Conservation (phyloP, 1,140 invertebrate genomes). For the Drosophila sturtevanti region DNA sequence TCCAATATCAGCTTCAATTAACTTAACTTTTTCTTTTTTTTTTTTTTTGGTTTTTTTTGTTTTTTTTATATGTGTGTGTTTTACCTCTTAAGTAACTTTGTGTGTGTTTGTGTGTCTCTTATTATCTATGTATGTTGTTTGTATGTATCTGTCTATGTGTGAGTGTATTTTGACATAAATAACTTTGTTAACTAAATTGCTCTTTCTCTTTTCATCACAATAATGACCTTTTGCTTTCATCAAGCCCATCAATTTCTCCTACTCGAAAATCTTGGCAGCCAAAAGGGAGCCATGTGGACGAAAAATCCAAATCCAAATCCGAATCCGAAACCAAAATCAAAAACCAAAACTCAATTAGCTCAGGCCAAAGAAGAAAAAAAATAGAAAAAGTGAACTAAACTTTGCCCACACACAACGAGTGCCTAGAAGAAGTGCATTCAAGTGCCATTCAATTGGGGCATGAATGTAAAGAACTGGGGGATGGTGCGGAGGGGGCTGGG, state of each 20-base stretch:
- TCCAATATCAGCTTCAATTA: neutral
- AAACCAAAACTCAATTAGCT: constrained; percentile 71
- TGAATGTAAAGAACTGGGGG: constrained; percentile 4
- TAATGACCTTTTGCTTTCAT: constrained; percentile 61
- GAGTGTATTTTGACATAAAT: constrained; percentile 47
- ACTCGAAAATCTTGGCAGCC: constrained; percentile 59
- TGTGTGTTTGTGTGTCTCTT: constrained; percentile 12
- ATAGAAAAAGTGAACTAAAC: neutral
- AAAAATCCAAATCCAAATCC: constrained; percentile 38
- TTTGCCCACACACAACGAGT: constrained; percentile 15
- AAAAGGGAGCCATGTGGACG: constrained; percentile 63
- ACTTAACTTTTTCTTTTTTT: neutral
- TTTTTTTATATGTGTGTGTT: neutral
- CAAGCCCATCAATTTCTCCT: constrained; percentile 56
- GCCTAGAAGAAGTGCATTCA: constrained; percentile 26
- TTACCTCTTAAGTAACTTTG: neutral
- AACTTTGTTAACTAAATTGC: constrained; percentile 24
- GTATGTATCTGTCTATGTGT: constrained; percentile 16
- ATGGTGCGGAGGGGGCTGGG: too few species aligned
- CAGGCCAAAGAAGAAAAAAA: constrained; percentile 32
- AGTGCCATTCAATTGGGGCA: constrained; percentile 26
- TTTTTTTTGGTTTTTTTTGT: neutral
- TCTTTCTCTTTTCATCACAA: constrained; percentile 50
- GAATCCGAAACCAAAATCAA: constrained; percentile 34
- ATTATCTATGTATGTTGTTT: constrained; percentile 19